Conservation (phyloP, 1,140 invertebrate genomes). For the Linepithema humile region DNA sequence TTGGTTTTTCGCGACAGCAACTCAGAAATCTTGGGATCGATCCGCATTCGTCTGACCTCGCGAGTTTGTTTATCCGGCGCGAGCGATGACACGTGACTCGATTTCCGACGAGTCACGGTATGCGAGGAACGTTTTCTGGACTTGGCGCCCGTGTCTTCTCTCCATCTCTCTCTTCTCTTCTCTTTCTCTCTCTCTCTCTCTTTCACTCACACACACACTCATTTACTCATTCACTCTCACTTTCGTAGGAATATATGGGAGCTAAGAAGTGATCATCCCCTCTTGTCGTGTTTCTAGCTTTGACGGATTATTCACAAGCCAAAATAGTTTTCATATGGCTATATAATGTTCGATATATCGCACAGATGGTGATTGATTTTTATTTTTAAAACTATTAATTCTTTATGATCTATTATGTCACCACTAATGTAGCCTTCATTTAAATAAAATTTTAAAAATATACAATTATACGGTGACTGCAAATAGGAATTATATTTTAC, state of each 20-base stretch:
- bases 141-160: conserved; percentile 56
- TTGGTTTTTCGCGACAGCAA: conserved; percentile 1
- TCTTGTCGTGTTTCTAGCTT: conserved; percentile 34
- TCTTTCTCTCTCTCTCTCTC: background rate
- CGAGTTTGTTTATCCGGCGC: conserved; percentile 30
- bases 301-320: conserved; percentile 67
- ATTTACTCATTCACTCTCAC: too few species aligned
- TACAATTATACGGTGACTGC: too few species aligned
- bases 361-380: conserved; percentile 60
- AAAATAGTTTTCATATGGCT: conserved; percentile 46
- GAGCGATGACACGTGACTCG: conserved; percentile 55
- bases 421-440: too few species aligned
- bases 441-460: too few species aligned
- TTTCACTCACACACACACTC: too few species aligned
- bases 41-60: conserved; percentile 18
- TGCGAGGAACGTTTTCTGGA: conserved; percentile 28
- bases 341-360: background rate
- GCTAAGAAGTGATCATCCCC: conserved; percentile 23
- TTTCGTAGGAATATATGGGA: background rate
- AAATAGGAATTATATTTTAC: too few species aligned
- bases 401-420: too few species aligned
- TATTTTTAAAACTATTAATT: conserved; percentile 38
- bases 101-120: conserved; percentile 7
- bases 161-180: conserved; percentile 18
- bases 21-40: conserved; percentile 44